Base-by-base conservation (phyloP, 2,113 vertebrate genomes). In the Mirounga angustirostris region DNA sequence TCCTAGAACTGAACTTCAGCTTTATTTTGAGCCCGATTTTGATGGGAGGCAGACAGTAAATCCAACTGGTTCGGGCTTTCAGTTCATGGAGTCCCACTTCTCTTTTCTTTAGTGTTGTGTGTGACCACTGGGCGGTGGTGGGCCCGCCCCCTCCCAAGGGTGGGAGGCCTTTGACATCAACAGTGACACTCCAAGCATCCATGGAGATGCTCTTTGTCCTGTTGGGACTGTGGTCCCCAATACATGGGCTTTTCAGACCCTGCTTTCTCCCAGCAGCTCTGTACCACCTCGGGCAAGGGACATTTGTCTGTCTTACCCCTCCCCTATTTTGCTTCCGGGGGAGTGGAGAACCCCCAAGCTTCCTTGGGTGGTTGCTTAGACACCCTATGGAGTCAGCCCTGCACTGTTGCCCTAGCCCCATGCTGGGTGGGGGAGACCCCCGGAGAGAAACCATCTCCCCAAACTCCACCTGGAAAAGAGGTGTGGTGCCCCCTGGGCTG, bases 341-440 rank as follows among this genome's bases (percentile, higher is more conserved):
- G 46, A 40, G 30, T 21, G 33, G 54, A 82, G 58, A 69, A 43
- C 46, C 73, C 43, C 16, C 7, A 46, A 22, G 16, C 22, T 30
- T 61, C 85, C 54, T 40, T 16, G 40, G 24, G 40, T 19, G 63
- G 50, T 40, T 52, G 52, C 22, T 33, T 15, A 40, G 76, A 73
- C 12, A 30, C 5, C 16, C 12, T 36, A 18, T 2, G 3, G 69
- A 21, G 63, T 40, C 26, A 33, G 33, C 14, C 46, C 2, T 33
- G 1, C 2, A 9, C 22, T 19, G 30, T 43, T 1, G 5, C 28
- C 21, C 46, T 28, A 21, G 63, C 52, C 18, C 16, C 24, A 0
- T 5, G 16, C 43, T 9, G 7, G 30, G 52, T 12, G 33, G 61
- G 54, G 82, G 13, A 30, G 12, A 43, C 28, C 33, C n/a, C n/a